phyloP scores from a whole-genome alignment of 2,888 invertebrate genomes.

The Aromia moschata region DNA sequence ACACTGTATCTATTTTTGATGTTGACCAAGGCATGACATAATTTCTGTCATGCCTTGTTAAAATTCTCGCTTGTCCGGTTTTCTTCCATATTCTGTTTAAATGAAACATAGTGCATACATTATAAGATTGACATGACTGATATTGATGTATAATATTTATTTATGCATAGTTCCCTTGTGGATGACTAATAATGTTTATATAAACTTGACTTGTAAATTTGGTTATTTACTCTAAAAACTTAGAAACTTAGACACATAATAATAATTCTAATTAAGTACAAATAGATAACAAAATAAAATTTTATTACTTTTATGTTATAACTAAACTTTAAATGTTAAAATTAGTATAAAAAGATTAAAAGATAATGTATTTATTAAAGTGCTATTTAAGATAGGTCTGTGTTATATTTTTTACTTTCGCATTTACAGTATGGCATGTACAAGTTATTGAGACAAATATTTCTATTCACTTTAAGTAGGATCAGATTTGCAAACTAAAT shows the following conservation, averaged over 20 bases:
- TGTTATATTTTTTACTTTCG: too few species aligned
- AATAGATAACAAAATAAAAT: not conserved
- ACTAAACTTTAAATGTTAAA: not conserved
- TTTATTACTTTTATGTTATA: not conserved
- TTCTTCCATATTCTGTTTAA: too few species aligned
- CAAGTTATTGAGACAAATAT: too few species aligned
- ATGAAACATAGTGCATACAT: too few species aligned
- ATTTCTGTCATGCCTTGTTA: too few species aligned
- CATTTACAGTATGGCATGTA: too few species aligned
- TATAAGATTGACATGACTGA: not conserved
- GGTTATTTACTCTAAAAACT: not conserved
- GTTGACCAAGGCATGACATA: too few species aligned
- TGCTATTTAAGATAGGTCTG: too few species aligned
- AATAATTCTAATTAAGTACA: not conserved
- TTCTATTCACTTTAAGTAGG: too few species aligned
- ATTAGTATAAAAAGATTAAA: not conserved
- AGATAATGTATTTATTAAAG: not conserved
- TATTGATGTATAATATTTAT: not conserved
- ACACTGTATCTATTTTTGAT: too few species aligned
- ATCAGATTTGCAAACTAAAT: too few species aligned
- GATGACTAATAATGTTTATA: not conserved
- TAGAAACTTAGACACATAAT: not conserved
- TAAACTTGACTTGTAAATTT: not conserved
- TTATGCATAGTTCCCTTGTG: not conserved
- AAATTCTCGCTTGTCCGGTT: too few species aligned